Evolutionary conservation across 2,888 invertebrate species (phyloP).

Genomic region (Bombyx huttoni): DNA sequence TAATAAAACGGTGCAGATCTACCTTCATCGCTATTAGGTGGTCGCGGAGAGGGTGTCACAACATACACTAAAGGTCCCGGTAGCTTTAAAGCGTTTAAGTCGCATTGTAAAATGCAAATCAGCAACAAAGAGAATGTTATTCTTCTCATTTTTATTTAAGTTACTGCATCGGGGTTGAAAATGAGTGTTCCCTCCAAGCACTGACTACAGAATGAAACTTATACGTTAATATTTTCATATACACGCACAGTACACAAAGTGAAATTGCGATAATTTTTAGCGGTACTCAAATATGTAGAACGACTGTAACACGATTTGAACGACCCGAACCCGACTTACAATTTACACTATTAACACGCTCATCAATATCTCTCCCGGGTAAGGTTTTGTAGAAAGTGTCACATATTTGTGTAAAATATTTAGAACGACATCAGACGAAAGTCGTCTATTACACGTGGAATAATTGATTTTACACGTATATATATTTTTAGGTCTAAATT

Average conservation of each 20-base stretch:
- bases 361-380: conserved; percentile 38
- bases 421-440: conserved; percentile 20
- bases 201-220: conserved; percentile 44
- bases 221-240: conserved; percentile 29
- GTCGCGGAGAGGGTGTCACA: conserved; percentile 48
- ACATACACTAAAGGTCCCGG: conserved; percentile 56
- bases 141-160: conserved; percentile 34
- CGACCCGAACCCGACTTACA: conserved; percentile 39
- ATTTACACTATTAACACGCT: conserved; percentile 60
- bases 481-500: not conserved
- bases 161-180: conserved; percentile 24
- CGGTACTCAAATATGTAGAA: conserved; percentile 60
- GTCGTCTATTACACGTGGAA: conserved; percentile 2
- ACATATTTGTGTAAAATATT: conserved; percentile 55
- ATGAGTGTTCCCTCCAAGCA: conserved; percentile 32
- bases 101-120: conserved; percentile 25
- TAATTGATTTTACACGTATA: not conserved
- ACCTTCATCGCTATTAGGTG: conserved; percentile 27
- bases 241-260: conserved; percentile 21
- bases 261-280: conserved; percentile 64
- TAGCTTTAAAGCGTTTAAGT: conserved; percentile 27
- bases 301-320: conserved; percentile 45
- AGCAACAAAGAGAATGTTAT: conserved; percentile 21
- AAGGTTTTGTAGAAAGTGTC: conserved; percentile 51
- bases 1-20: conserved; percentile 57